Evolutionary conservation across 2,888 invertebrate species (phyloP).

Genomic region (Microctonus aethiopoides): DNA sequence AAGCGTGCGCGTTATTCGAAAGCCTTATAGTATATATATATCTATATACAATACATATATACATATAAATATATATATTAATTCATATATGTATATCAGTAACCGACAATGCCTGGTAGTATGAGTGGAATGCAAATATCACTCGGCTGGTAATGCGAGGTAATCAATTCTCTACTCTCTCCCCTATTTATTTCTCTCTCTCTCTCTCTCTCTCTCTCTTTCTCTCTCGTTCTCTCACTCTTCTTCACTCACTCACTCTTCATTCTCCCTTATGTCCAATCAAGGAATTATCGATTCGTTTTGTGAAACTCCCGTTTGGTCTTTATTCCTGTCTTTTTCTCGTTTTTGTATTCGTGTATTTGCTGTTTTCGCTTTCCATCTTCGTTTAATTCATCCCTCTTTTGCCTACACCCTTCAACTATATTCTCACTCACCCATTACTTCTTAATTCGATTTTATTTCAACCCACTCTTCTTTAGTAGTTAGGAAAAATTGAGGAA

Average conservation of each 20-base stretch:
- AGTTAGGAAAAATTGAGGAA: slow-evolving; percentile 36
- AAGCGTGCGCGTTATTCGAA: slow-evolving; percentile 39
- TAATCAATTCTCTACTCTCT: slow-evolving; percentile 51
- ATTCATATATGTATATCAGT: slow-evolving; percentile 23
- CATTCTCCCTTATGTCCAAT: slow-evolving; percentile 32
- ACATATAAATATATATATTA: not conserved
- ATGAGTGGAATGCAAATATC: slow-evolving; percentile 66
- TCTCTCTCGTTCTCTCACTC: slow-evolving; percentile 15
- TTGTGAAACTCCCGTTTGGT: not conserved
- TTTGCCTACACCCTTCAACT: not conserved
- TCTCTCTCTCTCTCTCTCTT: slow-evolving; percentile 9
- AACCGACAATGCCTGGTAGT: slow-evolving; percentile 46
- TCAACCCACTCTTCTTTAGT: not conserved
- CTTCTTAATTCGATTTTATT: slow-evolving; percentile 1
- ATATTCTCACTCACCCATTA: not conserved
- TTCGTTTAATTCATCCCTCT: not conserved
- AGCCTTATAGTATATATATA: slow-evolving; percentile 19
- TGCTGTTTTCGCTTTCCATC: too few species aligned
- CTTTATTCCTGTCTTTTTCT: not conserved
- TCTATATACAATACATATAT: not conserved
- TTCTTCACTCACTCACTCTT: slow-evolving; percentile 1
- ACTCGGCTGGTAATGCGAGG: slow-evolving; percentile 61
- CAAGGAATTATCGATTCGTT: slow-evolving; percentile 34
- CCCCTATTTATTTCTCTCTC: slow-evolving; percentile 7
- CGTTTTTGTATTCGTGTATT: too few species aligned